phyloP scores from a whole-genome alignment of 2,888 invertebrate genomes.

The Drosophila multiciliata region DNA sequence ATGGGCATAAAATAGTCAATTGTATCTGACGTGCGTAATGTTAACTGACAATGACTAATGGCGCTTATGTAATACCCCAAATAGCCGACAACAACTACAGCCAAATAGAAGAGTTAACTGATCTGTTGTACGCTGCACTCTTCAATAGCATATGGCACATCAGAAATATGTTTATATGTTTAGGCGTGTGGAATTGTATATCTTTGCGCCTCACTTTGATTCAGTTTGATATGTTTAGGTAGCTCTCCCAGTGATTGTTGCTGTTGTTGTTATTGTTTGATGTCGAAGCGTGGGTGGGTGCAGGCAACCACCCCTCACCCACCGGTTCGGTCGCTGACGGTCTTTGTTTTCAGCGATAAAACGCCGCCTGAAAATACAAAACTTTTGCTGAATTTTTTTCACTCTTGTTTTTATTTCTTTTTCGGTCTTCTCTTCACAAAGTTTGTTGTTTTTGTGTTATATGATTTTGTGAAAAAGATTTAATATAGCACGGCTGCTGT shows the following conservation, averaged over 20 bases:
- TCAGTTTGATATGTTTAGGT: slow-evolving; percentile 1
- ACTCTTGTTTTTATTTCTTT: slow-evolving; percentile 1
- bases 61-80: slow-evolving; percentile 33
- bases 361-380: slow-evolving; percentile 50
- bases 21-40: slow-evolving; percentile 34
- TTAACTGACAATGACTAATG: slow-evolving; percentile 1
- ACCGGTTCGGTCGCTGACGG: slow-evolving; percentile 27
- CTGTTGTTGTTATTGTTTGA: slow-evolving; percentile 25
- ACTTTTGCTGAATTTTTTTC: slow-evolving; percentile 36
- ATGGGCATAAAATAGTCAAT: slow-evolving; percentile 7
- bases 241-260: slow-evolving; percentile 15
- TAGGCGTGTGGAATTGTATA: slow-evolving; percentile 13
- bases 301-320: slow-evolving; percentile 24
- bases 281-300: slow-evolving; percentile 54
- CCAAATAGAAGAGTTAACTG: slow-evolving; percentile 14
- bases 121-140: slow-evolving; percentile 16
- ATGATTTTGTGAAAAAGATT: slow-evolving; percentile 60
- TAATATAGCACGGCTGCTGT: slow-evolving; percentile 57
- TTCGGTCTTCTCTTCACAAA: slow-evolving; percentile 14
- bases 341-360: slow-evolving; percentile 66
- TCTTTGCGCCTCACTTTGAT: slow-evolving; percentile 6
- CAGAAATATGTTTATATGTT: neutral
- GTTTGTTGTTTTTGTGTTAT: slow-evolving; percentile 20
- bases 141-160: neutral
- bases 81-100: neutral